These are phyloP conservation scores for Sphinx pinastri DNA, from an alignment of 2,888 invertebrate genomes.

Conservation along the genomic window DNA sequence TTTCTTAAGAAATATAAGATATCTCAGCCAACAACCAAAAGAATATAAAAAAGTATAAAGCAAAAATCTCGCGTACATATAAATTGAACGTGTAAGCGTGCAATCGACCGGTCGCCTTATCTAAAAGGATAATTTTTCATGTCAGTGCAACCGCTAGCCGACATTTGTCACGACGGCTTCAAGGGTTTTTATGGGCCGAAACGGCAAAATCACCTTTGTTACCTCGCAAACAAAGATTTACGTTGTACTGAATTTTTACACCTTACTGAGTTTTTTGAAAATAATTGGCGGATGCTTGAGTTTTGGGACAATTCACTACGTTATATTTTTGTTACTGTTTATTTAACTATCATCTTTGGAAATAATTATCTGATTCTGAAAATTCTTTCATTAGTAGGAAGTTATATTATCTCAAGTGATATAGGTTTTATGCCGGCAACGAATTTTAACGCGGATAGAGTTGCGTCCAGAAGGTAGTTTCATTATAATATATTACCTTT, in stretches of 20 bases:
- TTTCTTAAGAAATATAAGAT: too few species aligned
- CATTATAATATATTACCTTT: too few species aligned
- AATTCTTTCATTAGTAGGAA: too few species aligned
- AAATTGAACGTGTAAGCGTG: slow-evolving; percentile 27
- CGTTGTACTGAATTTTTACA: slow-evolving; percentile 43
- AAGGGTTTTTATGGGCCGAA: slow-evolving; percentile 67
- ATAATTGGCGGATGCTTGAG: slow-evolving; percentile 11
- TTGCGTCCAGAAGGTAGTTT: too few species aligned
- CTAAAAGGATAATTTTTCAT: slow-evolving; percentile 79
- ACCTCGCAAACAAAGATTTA: slow-evolving; percentile 64
- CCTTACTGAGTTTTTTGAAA: slow-evolving; percentile 32
- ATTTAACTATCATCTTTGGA: not conserved
- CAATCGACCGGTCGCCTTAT: slow-evolving; percentile 57
- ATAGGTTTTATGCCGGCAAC: too few species aligned
- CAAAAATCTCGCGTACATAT: slow-evolving; percentile 11
- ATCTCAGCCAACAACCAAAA: too few species aligned
- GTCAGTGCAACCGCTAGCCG: slow-evolving; percentile 70
- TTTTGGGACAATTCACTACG: not conserved
- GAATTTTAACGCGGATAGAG: too few species aligned
- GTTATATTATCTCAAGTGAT: too few species aligned
- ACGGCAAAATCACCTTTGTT: slow-evolving; percentile 54
- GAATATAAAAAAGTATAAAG: not conserved
- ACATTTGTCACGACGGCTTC: slow-evolving; percentile 76
- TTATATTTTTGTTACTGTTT: not conserved
- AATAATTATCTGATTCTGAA: too few species aligned